These are phyloP conservation scores for Xylota segnis DNA, from an alignment of 2,888 invertebrate genomes.

Conservation along the genomic window DNA sequence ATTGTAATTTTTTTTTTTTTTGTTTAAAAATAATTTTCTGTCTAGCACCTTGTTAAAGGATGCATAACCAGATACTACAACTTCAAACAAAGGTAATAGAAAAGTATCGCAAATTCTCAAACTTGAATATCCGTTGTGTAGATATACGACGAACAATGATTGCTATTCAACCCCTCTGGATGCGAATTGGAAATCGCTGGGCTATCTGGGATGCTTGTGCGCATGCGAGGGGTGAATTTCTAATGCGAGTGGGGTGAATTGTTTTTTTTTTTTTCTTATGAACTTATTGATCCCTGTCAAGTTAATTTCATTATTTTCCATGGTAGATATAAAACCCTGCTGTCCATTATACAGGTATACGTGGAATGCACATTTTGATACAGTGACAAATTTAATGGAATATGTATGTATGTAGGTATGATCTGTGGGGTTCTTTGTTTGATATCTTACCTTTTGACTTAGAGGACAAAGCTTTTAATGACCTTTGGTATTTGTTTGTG, in stretches of 20 bases:
- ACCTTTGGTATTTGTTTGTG: neutral
- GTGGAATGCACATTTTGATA: slow-evolving; percentile 30
- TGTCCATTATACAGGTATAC: neutral
- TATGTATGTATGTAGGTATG: neutral
- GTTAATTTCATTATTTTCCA: slow-evolving; percentile 29
- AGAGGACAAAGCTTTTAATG: neutral
- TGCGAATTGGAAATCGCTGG: slow-evolving; percentile 17
- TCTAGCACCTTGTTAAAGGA: slow-evolving; percentile 62
- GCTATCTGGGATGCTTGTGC: slow-evolving; percentile 19
- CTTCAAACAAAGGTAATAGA: slow-evolving; percentile 42
- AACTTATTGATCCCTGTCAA: slow-evolving; percentile 42
- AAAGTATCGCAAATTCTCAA: slow-evolving; percentile 58
- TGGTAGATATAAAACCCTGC: slow-evolving; percentile 3
- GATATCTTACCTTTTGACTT: neutral
- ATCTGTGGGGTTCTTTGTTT: slow-evolving; percentile 3
- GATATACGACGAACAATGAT: slow-evolving; percentile 47
- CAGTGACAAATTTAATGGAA: neutral
- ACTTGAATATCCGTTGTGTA: slow-evolving; percentile 38
- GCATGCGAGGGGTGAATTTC: slow-evolving; percentile 72
- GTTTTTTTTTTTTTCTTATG: slow-evolving; percentile 34
- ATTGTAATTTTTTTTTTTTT: slow-evolving; percentile 1
- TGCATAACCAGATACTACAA: slow-evolving; percentile 66
- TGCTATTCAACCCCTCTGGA: slow-evolving; percentile 39
- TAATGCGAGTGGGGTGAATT: slow-evolving; percentile 59
- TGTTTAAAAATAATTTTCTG: slow-evolving; percentile 46